Conservation (phyloP, 1,140 invertebrate genomes). For the Magallana angulata region DNA sequence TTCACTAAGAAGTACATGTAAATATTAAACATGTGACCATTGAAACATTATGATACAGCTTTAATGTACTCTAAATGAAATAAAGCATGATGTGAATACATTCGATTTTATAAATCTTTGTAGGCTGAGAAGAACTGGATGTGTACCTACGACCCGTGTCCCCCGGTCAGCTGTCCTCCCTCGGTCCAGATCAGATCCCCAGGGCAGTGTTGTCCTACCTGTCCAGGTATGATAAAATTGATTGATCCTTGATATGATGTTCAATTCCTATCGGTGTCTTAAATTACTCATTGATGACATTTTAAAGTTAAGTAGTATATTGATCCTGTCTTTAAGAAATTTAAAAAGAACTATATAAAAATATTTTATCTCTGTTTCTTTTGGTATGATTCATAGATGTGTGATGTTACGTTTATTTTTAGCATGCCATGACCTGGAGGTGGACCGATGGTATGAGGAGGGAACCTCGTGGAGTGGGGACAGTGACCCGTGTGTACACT, state of each 20-base stretch:
- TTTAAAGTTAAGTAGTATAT: no score
- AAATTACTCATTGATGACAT: no score
- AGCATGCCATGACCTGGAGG: conserved; percentile 66
- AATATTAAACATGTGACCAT: no score
- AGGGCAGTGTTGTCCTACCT: conserved; percentile 91
- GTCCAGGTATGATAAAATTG: conserved; percentile 83
- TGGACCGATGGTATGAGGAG: conserved; percentile 82
- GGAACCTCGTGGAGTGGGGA: conserved; percentile 88
- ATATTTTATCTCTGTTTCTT: no score
- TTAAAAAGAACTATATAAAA: no score
- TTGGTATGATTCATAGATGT: no score
- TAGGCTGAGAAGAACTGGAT: conserved; percentile 83
- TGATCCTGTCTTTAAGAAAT: no score
- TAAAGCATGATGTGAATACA: no score
- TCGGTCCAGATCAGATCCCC: conserved; percentile 84
- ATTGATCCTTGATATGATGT: no score
- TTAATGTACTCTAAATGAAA: no score
- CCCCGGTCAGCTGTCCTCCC: conserved; percentile 88
- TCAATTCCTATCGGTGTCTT: no score
- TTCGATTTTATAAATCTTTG: background rate
- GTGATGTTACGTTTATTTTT: conserved; percentile 23
- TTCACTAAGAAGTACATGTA: background rate
- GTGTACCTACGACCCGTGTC: conserved; percentile 91
- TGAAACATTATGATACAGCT: no score
- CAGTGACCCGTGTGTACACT: conserved; percentile 85